Evolutionary conservation across 30 jellyfish, hydroid and myxozoan species (phyloP).

Genomic region (Morbakka virulenta): DNA sequence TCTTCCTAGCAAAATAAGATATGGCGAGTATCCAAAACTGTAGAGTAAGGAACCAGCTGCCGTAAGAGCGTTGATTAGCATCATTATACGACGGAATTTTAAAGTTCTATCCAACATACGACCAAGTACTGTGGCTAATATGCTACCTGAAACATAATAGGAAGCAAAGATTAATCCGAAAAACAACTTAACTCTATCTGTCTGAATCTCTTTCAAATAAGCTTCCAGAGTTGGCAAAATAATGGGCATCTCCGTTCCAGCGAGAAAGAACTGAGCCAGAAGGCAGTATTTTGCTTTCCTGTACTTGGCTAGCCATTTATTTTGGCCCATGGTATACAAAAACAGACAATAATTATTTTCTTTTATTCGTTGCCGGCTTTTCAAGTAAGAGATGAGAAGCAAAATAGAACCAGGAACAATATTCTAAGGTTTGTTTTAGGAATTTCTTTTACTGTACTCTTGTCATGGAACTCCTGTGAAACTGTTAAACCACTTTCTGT

Average conservation of each 20-base stretch:
- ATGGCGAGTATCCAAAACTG: background rate
- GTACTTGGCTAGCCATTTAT: too few relatives aligned
- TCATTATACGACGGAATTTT: background rate
- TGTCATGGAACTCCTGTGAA: too few relatives aligned
- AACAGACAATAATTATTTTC: too few relatives aligned
- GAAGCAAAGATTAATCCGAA: background rate
- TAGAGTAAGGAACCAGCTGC: background rate
- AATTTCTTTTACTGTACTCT: too few relatives aligned
- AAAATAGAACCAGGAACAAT: too few relatives aligned
- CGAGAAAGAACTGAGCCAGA: background rate
- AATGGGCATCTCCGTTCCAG: background rate
- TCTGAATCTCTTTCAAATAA: background rate
- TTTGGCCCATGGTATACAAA: too few relatives aligned
- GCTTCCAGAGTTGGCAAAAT: background rate
- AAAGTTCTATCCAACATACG: background rate
- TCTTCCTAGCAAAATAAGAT: background rate
- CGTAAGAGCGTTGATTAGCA: background rate
- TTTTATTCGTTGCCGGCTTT: too few relatives aligned
- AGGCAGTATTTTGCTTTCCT: background rate
- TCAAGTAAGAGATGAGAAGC: too few relatives aligned
- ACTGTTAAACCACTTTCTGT: too few relatives aligned
- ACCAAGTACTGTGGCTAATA: background rate
- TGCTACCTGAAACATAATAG: background rate
- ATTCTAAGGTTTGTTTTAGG: too few relatives aligned
- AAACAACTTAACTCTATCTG: background rate